Base-by-base conservation (phyloP, 2,888 invertebrate species). In the Idaea straminata region DNA sequence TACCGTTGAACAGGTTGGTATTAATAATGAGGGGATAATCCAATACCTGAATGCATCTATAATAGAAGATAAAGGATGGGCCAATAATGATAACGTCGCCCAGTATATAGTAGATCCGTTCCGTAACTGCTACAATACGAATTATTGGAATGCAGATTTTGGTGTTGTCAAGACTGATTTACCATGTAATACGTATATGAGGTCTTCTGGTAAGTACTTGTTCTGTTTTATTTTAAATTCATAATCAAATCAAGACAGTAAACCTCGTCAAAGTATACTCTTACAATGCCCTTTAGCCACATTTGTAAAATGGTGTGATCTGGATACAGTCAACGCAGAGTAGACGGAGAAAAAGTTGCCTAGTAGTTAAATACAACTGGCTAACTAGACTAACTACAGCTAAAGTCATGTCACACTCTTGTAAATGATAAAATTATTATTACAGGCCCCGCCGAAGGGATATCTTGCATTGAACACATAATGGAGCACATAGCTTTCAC, bases 401-500 rank as follows among this genome's bases (percentile, higher is more conserved):
- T 2, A 25, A 25, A 25, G 25, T 25, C 25, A 25, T 25, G 25
- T 25, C 25, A 25, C 1, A 25, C 1, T 25, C 1, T 25, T 25
- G 25, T 25, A 3, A 25, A 25, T 25, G 25, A 2, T 25, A 25
- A 25, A 25, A 25, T 2, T 57, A 47, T 67, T 25, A 25, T 25
- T 77, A 15, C 72, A 92, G 94, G 94, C 5, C 93, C 94, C 5
- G 82, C 92, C 5, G 95, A 96, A 84, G 95, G 91, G 5, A 86
- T 95, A 0, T 91, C 93, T 1, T 85, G 93, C 72, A 93, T 94
- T 57, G 96, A 96, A 82, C 89, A 93, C 66, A 93, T 96, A 62
- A 95, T 96, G 95, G 95, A 96, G 66, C 95, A 95, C 73, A 95
- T 96, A 68, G 94, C 96, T 0, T 88, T 85, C 64, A 85, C 75